Evolutionary conservation across 2,888 invertebrate species (phyloP).

Genomic region (Epinotia ramella): DNA sequence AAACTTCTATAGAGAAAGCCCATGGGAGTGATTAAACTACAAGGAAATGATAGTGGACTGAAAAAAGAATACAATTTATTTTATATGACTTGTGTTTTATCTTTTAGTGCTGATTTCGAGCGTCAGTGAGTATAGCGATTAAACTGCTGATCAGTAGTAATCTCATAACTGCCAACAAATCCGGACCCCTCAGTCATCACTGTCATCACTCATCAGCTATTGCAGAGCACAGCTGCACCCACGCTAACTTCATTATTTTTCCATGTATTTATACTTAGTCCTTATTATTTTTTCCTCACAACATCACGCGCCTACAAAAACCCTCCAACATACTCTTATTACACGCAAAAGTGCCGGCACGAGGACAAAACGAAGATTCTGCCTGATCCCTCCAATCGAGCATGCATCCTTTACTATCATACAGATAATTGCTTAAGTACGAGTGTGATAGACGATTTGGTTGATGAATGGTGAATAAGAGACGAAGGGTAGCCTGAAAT

Average conservation of each 20-base stretch:
- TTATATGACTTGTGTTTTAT: too few species aligned
- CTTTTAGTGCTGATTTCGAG: too few species aligned
- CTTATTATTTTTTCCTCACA: constrained; percentile 25
- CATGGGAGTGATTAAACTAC: not conserved
- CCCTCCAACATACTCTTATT: constrained; percentile 51
- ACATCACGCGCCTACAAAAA: constrained; percentile 53
- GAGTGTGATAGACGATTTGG: constrained; percentile 43
- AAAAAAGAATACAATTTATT: not conserved
- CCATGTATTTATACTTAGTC: constrained; percentile 19
- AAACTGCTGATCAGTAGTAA: too few species aligned
- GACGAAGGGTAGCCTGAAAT: constrained; percentile 68
- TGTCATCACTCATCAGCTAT: not conserved
- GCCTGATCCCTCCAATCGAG: constrained; percentile 28
- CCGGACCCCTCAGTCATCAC: not conserved
- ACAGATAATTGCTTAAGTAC: constrained; percentile 22
- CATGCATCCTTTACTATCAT: constrained; percentile 36
- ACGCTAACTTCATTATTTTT: constrained; percentile 16
- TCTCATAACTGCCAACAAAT: not conserved
- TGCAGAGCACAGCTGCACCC: constrained; percentile 4
- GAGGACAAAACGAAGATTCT: constrained; percentile 44
- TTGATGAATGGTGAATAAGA: constrained; percentile 47
- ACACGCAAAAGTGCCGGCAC: constrained; percentile 48
- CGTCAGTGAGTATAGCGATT: too few species aligned
- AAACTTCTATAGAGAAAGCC: not conserved
- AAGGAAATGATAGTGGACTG: not conserved